Conservation (phyloP, 2,113 vertebrate genomes). For the Microcebus griseorufus region DNA sequence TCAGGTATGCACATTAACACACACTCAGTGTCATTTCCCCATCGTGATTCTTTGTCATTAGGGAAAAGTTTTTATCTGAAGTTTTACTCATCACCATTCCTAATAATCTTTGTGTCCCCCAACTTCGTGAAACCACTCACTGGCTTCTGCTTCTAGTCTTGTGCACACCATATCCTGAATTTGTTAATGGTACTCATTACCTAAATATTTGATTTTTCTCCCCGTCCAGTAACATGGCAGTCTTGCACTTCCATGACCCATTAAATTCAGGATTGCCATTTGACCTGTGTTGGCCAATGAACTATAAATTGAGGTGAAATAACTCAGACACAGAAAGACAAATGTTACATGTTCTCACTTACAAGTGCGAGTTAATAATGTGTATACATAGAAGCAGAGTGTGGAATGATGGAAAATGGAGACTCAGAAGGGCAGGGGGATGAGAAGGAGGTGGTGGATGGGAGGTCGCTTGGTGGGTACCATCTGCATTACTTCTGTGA, state of each 20-base stretch:
- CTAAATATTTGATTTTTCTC: neutral
- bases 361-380: no score
- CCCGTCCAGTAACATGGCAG: neutral
- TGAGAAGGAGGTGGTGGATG: no score
- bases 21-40: neutral
- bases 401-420: no score
- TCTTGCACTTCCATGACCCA: neutral
- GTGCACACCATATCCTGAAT: neutral
- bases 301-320: neutral
- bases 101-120: rapidly evolving
- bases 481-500: no score
- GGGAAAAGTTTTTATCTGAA: neutral
- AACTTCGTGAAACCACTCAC: neutral
- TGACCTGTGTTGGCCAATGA: neutral
- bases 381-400: no score
- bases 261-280: neutral
- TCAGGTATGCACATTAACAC: neutral
- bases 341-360: no score
- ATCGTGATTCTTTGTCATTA: neutral
- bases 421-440: no score
- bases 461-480: no score
- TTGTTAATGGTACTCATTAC: neutral
- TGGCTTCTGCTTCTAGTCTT: neutral
- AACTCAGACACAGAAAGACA: no score
- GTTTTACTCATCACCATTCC: neutral